Conservation (phyloP, 2,797 vertebrate genomes). For the Macropodus opercularis region DNA sequence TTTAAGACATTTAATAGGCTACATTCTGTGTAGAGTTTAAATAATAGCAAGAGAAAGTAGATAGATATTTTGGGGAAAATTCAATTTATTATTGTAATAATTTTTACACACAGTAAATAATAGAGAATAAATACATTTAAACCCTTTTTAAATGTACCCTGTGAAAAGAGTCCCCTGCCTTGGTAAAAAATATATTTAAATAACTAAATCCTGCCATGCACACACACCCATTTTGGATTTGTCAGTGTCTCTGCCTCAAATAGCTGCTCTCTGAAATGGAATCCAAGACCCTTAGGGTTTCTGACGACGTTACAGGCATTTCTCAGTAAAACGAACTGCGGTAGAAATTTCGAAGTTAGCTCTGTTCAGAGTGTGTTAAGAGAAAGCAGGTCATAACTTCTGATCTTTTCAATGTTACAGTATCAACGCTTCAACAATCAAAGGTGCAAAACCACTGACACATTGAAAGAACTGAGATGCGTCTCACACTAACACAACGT, state of each 20-base stretch:
- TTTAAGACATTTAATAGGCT: too few relatives aligned
- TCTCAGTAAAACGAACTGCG: constrained; percentile 48
- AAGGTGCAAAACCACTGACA: neutral
- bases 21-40: neutral
- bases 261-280: constrained; percentile 65
- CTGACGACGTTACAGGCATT: constrained; percentile 51
- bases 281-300: constrained; percentile 53
- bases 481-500: too few relatives aligned
- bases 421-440: too few relatives aligned
- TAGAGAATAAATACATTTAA: neutral
- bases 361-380: constrained; percentile 4
- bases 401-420: neutral
- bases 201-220: constrained; percentile 14
- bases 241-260: constrained; percentile 58
- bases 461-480: too few relatives aligned
- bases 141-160: constrained; percentile 7
- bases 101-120: neutral
- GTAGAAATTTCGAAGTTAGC: constrained; percentile 38
- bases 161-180: constrained; percentile 16
- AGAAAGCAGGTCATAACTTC: constrained; percentile 24
- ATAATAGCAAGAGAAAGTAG: neutral
- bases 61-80: neutral
- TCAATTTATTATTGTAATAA: too few relatives aligned
- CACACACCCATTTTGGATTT: constrained; percentile 51
- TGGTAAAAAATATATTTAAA: constrained; percentile 9